Evolutionary conservation across 2,888 invertebrate genomes (phyloP).

Genomic region (Hydrotaea diabolus): DNA sequence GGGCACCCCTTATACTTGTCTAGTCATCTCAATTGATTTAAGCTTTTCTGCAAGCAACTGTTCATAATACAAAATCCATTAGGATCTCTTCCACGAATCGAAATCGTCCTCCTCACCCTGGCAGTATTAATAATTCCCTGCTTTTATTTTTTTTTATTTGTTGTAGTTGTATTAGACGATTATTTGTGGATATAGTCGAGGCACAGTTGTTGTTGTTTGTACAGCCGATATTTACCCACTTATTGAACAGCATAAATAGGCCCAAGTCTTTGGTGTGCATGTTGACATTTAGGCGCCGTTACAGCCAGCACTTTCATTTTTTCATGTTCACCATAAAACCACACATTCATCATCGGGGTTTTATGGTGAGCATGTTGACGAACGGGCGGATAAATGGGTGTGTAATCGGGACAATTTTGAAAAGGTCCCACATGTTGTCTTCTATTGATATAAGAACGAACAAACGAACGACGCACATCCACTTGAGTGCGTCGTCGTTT

Average conservation of each 20-base stretch:
- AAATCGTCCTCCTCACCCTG: neutral
- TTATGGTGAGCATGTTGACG: neutral
- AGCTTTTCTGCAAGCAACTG: neutral
- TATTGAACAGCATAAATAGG: neutral
- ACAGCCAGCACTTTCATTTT: neutral
- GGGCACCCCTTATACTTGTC: neutral
- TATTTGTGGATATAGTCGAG: neutral
- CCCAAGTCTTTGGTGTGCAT: neutral
- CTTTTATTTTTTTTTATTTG: neutral
- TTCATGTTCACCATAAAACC: neutral
- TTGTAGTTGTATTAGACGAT: neutral
- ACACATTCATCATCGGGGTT: neutral
- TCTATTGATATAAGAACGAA: no score
- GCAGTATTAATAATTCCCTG: neutral
- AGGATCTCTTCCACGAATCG: neutral
- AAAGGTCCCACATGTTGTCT: no score
- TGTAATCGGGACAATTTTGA: neutral
- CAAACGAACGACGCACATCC: no score
- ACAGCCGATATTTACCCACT: neutral
- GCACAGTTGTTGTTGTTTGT: neutral
- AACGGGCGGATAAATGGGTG: no score
- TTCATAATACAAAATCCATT: neutral
- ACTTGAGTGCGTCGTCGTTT: neutral
- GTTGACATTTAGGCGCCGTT: conserved; percentile 19
- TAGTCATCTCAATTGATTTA: neutral